Percentiles rank a stretch among this genome's conserved stretches.
These are phyloP conservation scores for Damaliscus lunatus DNA, from an alignment of 2,113 vertebrate genomes.

Conservation along the genomic window DNA sequence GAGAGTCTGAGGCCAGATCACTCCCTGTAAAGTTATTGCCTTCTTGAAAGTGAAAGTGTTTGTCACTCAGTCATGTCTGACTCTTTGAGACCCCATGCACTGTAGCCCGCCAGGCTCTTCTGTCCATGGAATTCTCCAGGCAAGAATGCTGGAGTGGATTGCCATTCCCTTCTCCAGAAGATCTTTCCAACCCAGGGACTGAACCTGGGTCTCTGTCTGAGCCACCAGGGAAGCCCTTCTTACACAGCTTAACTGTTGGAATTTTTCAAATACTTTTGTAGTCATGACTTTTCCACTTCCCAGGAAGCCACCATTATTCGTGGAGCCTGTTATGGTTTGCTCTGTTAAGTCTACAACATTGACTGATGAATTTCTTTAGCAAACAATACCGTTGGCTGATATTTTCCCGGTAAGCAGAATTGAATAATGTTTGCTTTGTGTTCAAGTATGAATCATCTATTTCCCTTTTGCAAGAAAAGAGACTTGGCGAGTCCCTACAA, in stretches of 20 bases:
- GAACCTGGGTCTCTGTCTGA: neutral
- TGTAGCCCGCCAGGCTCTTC: neutral
- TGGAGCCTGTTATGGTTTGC: neutral
- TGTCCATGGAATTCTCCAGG: neutral
- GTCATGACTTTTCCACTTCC: slow-evolving; percentile 63
- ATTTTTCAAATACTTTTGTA: neutral
- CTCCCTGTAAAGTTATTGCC: neutral
- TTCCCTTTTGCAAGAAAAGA: neutral
- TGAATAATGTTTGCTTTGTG: too few species aligned
- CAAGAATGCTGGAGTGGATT: neutral
- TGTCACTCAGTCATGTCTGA: neutral
- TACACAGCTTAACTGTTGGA: slow-evolving; percentile 11
- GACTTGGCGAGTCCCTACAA: neutral
- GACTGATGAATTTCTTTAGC: neutral
- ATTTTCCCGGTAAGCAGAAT: neutral
- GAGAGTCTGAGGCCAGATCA: neutral
- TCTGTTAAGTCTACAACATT: neutral
- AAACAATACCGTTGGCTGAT: neutral
- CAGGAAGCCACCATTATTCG: accelerated
- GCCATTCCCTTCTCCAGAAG: neutral
- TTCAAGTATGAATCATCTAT: neutral
- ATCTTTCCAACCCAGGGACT: neutral
- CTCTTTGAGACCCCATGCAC: neutral
- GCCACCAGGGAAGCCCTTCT: neutral
- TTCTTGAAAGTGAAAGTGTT: neutral